A percentile compares a stretch with the other conserved stretches of the same genome.
Conservation (phyloP, 2,888 invertebrate genomes). For the Arrhopalites spinosus region DNA sequence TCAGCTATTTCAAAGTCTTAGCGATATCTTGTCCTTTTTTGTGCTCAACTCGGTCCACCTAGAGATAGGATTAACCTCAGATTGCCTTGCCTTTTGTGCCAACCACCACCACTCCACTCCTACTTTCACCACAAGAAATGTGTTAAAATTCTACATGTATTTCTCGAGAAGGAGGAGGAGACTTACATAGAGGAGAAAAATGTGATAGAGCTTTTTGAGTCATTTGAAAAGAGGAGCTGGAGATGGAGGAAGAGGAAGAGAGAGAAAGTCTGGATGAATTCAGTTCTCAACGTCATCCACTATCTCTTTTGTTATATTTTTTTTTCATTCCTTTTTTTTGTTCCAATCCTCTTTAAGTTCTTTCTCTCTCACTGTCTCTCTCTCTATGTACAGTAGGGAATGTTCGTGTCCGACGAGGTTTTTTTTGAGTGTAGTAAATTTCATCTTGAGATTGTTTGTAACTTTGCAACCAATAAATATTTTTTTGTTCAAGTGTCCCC, state of each 20-base stretch:
- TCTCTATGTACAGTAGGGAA: too few relatives aligned
- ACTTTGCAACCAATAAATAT: too few relatives aligned
- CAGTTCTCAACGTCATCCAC: background rate
- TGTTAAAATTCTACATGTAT: too few relatives aligned
- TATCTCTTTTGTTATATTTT: background rate
- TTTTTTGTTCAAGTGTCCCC: too few relatives aligned
- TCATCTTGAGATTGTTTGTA: too few relatives aligned
- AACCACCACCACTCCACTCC: background rate
- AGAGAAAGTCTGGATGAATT: background rate
- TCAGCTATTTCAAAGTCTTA: conserved; percentile 26
- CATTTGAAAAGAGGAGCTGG: background rate
- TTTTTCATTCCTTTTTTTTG: background rate
- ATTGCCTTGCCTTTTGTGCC: conserved; percentile 21
- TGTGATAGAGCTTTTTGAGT: background rate
- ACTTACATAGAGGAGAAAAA: background rate
- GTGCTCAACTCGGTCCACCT: background rate
- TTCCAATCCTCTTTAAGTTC: too few relatives aligned
- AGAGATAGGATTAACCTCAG: conserved; percentile 24
- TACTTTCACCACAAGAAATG: too few relatives aligned
- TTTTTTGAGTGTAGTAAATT: too few relatives aligned
- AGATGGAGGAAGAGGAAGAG: background rate
- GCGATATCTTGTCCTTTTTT: background rate
- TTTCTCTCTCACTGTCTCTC: too few relatives aligned
- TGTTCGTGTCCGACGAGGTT: too few relatives aligned
- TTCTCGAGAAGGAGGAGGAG: too few relatives aligned